Base-by-base conservation (phyloP, 35 echinoderm and acorn worm genomes). In the Apostichopus japonicus region DNA sequence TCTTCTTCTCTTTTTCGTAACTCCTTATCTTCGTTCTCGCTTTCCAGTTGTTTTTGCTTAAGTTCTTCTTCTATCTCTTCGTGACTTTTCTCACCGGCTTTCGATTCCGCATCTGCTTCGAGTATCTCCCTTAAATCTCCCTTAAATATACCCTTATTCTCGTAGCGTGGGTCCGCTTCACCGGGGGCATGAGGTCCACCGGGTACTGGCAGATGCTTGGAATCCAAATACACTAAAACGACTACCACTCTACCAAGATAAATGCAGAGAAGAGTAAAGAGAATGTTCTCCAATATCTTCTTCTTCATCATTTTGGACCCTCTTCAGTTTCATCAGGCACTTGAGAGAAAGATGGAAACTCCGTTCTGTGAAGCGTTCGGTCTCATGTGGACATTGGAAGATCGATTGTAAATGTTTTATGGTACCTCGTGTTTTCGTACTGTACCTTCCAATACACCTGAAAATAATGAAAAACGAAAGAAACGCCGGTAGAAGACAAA, bases 171-270 rank as follows among this genome's bases (percentile, higher is more conserved):
- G 53, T 65, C 75, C 51, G n/a, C 33, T 23, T 83, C 21, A 19
- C 57, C 65, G 7, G 77, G 57, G 62, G 71, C 77, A 65, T 82
- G 79, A 76, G 84, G 77, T 23, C 75, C 71, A 67, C 86, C 84
- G 19, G 72, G 15, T 65, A 90, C 54, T 51, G 70, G 72, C 16
- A 44, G 5, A 15, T 88, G 67, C 7, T 56, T 87, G 23, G 94
- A 59, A 61, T 95, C 91, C 56, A 95, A 65, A 56, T 95, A 95
- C 51, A 92, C 56, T 58, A 95, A 77, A 17, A 95, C 94, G 8
- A 93, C 61, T 7, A 95, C 77, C 22, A 95, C 92, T 72, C 88
- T 90, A 17, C 82, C 86, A 13, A 93, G 24, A 72, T 93, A 95
- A n/a, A 95, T 90, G 52, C 65, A 82, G 14, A 95, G 10, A 23